phyloP scores from a whole-genome alignment of 2,797 vertebrate species.

The Calcarius lapponicus region DNA sequence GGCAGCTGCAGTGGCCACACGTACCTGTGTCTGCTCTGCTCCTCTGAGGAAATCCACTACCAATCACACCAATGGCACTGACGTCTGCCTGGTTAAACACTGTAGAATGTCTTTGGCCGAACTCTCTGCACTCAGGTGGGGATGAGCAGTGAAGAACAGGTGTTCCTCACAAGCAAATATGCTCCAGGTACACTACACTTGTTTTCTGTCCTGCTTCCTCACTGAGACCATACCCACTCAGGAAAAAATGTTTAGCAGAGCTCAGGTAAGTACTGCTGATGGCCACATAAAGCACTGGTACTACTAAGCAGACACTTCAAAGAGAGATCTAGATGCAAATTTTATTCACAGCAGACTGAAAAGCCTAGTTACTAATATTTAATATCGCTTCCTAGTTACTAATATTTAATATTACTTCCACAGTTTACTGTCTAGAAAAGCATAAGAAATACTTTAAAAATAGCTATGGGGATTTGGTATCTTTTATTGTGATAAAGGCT shows the following conservation, averaged over 20 bases:
- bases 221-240: not conserved
- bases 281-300: not conserved
- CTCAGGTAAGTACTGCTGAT: not conserved
- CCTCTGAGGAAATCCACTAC: not conserved
- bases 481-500: not conserved
- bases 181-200: not conserved
- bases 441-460: not conserved
- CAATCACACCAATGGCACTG: not conserved
- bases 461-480: not conserved
- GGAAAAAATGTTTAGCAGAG: not conserved
- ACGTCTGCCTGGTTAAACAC: not conserved
- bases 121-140: not conserved
- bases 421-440: not conserved
- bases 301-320: not conserved
- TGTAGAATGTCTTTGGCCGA: not conserved
- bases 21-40: not conserved
- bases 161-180: not conserved
- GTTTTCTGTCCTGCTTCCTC: not conserved
- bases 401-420: not conserved
- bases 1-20: not conserved
- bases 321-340: not conserved
- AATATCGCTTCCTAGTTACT: not conserved
- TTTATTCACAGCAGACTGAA: not conserved
- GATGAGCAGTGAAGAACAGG: not conserved
- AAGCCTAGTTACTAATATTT: not conserved